phyloP scores from a whole-genome alignment of 2,888 invertebrate species.

The Stenichneumon culpator region DNA sequence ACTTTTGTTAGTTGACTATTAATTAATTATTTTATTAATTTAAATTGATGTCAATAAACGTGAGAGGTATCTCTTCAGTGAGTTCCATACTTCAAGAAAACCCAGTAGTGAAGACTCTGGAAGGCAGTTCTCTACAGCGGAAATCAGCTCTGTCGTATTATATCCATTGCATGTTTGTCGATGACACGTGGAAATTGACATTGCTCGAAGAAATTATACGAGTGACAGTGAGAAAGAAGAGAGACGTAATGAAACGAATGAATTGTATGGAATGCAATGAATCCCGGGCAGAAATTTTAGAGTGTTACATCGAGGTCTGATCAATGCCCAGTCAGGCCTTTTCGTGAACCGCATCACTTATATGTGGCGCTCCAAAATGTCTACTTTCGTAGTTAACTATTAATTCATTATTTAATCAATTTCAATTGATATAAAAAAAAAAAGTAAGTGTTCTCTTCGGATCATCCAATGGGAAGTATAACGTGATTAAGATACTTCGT shows the following conservation, averaged over 20 bases:
- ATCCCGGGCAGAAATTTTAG: neutral
- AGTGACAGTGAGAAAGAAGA: neutral
- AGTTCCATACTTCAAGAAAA: constrained; percentile 18
- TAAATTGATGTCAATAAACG: neutral
- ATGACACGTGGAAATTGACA: neutral
- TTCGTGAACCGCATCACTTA: no score
- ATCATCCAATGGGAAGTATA: neutral
- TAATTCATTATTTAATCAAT: no score
- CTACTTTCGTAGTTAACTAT: no score
- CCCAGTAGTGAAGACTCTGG: neutral
- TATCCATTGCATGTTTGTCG: neutral
- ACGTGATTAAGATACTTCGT: neutral
- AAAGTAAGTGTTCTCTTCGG: neutral
- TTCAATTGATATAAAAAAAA: neutral
- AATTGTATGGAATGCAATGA: neutral
- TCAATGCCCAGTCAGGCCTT: no score
- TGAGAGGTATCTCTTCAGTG: neutral
- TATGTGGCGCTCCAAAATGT: no score
- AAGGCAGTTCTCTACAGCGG: constrained; percentile 1
- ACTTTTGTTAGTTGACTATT: no score
- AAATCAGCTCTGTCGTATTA: constrained; percentile 13
- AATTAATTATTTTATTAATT: no score
- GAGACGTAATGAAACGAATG: neutral
- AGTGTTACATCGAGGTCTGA: neutral
- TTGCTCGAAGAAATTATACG: neutral